A percentile compares a stretch with the other conserved stretches of the same genome.
Evolutionary conservation across 2,113 vertebrate genomes (phyloP).

Genomic region (Malurus alboscapulatus): DNA sequence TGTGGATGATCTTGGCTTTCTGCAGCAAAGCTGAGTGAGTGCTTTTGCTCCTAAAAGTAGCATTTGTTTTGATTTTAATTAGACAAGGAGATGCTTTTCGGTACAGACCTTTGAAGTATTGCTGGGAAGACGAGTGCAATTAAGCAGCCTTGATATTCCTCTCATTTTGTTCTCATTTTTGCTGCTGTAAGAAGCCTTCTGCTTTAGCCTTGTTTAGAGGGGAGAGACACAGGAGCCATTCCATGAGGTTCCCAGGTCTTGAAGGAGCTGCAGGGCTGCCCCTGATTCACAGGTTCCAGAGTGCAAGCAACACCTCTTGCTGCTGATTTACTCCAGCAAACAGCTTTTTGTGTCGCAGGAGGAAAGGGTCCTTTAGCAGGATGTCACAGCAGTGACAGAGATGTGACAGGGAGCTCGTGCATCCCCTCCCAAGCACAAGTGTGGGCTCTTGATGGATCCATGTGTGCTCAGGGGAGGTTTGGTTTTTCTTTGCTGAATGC

Average conservation of each 20-base stretch:
- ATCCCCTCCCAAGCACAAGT: neutral
- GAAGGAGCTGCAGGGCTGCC: neutral
- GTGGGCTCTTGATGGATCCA: neutral
- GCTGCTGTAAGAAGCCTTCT: neutral
- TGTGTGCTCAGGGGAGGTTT: neutral
- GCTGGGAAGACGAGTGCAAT: neutral
- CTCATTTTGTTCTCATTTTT: neutral
- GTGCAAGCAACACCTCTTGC: neutral
- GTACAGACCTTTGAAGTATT: neutral
- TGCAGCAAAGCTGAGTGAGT: neutral
- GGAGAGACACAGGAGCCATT: neutral
- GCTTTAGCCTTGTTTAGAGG: neutral
- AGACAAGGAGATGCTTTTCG: neutral
- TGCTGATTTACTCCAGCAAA: neutral
- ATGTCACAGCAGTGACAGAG: neutral
- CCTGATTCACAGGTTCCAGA: neutral
- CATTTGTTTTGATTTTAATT: conserved; percentile 26
- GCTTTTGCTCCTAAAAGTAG: neutral
- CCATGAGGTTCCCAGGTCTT: no score
- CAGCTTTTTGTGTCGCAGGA: neutral
- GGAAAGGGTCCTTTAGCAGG: neutral
- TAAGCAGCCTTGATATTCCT: neutral
- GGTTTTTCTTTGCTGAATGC: neutral
- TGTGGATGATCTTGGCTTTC: neutral
- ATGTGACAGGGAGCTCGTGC: neutral